Conservation (phyloP, 2,113 vertebrate species). For the Chaetorhynchus papuensis region DNA sequence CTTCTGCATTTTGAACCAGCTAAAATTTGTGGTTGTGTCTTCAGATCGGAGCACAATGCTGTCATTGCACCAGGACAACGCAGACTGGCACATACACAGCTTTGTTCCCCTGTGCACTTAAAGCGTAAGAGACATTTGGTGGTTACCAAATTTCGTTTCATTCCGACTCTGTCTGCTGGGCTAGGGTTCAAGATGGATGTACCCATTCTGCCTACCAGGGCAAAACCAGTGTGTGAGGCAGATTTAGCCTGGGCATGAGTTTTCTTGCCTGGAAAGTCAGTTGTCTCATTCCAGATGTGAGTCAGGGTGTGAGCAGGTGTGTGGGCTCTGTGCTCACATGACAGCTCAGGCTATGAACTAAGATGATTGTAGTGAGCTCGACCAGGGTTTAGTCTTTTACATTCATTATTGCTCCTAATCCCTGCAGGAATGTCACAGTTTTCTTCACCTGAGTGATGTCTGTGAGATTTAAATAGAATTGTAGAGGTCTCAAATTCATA, state of each 20-base stretch:
- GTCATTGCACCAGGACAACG: background rate
- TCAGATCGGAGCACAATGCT: background rate
- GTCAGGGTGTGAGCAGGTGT: background rate
- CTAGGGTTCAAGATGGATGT: background rate
- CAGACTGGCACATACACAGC: accelerated
- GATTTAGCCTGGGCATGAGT: background rate
- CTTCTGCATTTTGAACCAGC: background rate
- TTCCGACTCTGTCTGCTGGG: background rate
- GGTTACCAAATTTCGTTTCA: background rate
- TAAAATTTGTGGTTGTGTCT: background rate
- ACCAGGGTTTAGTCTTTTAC: background rate
- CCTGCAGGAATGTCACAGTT: background rate
- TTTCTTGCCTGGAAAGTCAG: background rate
- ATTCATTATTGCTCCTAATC: background rate
- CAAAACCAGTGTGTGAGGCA: background rate
- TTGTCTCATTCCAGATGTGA: background rate
- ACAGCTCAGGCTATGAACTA: background rate
- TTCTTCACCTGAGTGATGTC: background rate
- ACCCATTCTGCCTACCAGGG: background rate
- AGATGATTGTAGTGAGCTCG: background rate
- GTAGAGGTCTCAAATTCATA: background rate
- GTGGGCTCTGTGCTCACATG: background rate
- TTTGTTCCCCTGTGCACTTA: background rate
- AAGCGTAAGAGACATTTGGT: background rate
- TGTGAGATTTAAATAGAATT: background rate